A percentile compares a stretch with the other conserved stretches of the same genome.
phyloP scores from a whole-genome alignment of 2,113 vertebrate genomes.

The Poeciliopsis occidentalis region DNA sequence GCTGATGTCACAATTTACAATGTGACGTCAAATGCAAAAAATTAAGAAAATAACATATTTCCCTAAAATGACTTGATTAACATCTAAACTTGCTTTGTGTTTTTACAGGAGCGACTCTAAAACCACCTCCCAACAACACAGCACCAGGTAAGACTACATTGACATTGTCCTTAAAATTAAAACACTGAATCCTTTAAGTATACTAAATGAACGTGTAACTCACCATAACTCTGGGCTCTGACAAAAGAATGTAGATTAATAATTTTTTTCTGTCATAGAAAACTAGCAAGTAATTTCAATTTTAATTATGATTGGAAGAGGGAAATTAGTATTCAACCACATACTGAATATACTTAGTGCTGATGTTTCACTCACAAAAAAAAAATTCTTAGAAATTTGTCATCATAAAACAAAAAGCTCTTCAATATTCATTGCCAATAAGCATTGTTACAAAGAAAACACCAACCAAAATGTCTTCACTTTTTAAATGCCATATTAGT shows the following conservation, averaged over 20 bases:
- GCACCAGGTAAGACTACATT: slow-evolving; percentile 73
- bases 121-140: slow-evolving; percentile 82
- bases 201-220: background rate
- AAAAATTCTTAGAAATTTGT: no score
- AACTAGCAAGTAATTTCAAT: no score
- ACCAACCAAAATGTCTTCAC: background rate
- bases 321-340: no score
- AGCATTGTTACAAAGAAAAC: background rate
- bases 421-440: background rate
- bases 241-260: background rate
- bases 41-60: background rate
- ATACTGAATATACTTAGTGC: no score
- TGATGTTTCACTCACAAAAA: no score
- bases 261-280: no score
- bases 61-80: background rate
- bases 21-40: background rate
- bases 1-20: no score
- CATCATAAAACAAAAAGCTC: no score
- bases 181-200: background rate
- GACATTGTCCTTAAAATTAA: background rate
- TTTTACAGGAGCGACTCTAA: slow-evolving; percentile 81
- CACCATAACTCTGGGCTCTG: background rate
- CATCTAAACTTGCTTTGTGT: slow-evolving; percentile 29
- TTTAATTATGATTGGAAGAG: no score
- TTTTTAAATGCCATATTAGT: background rate